Percentiles rank a stretch among this genome's conserved stretches.
phyloP scores from a whole-genome alignment of 2,113 vertebrate species.

The Rousettus leschenaultii region DNA sequence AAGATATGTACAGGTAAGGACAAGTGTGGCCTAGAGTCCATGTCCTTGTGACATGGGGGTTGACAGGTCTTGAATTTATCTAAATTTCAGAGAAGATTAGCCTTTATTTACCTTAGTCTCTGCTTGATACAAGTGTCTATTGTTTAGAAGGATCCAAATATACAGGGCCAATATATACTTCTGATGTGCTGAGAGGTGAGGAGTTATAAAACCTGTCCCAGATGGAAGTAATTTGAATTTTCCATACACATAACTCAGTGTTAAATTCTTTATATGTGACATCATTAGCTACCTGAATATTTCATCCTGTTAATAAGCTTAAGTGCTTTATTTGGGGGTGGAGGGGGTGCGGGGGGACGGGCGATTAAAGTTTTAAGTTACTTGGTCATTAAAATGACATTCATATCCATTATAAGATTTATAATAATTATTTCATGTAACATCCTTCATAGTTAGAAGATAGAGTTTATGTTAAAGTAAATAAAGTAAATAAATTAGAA shows the following conservation, averaged over 20 bases:
- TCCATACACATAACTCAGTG: not conserved
- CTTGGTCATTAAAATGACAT: not conserved
- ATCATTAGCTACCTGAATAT: not conserved
- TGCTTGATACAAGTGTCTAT: not conserved
- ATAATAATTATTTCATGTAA: not conserved
- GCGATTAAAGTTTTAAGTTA: not conserved
- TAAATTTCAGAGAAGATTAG: not conserved
- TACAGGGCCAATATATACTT: not conserved
- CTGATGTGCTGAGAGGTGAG: not conserved
- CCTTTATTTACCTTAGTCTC: not conserved
- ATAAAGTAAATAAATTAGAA: not conserved
- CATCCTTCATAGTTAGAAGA: not conserved
- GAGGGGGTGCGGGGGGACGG: too few species aligned
- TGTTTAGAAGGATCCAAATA: not conserved
- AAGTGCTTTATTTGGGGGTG: not conserved
- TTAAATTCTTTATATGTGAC: not conserved
- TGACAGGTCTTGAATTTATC: not conserved
- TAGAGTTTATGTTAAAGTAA: not conserved
- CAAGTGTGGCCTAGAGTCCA: not conserved
- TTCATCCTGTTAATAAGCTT: not conserved
- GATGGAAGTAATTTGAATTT: not conserved
- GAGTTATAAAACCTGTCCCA: not conserved
- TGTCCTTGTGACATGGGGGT: not conserved
- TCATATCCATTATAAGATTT: not conserved
- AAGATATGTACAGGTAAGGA: not conserved